Base-by-base conservation (phyloP, 2,888 invertebrate species). In the Portevinia maculata region DNA sequence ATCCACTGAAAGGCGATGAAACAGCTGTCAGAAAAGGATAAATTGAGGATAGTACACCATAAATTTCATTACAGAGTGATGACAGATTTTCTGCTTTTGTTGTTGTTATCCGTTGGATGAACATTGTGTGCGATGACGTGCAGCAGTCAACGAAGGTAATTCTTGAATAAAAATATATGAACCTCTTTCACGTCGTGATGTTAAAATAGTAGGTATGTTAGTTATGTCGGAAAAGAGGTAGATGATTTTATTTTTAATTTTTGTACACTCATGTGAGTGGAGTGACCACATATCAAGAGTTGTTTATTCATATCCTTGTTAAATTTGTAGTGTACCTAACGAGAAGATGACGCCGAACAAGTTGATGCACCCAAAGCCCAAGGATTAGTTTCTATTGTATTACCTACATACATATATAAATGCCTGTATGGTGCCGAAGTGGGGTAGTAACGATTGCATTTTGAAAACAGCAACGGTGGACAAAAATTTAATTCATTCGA, bases 11-110 rank as follows among this genome's bases (percentile, higher is more conserved):
- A 13, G 32, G 32, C 6, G 46, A 28, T 44, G 28, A 50, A 30
- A 50, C 48, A 53, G 15, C 39, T 32, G 41, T 11, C 9, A 50
- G 48, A 50, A 44, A 46, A 32, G 53, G 11, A 69, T 70, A 70
- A 65, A 76, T 76, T 70, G 46, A 53, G 70, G 52, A 65, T 76
- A 53, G 81, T 76, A 65, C 34, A 32, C 65, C 65, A 81, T 81
- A 71, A 81, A 81, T 81, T 81, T 76, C 70, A 70, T 76, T 76
- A 60, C 75, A 71, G 76, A 76, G 76, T 70, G 76, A 76, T 46
- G 76, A 81, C 81, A 81, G 76, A 81, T 76, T 76, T 70, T 65
- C 76, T 81, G 64, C 76, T 70, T 65, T 39, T 48, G 50, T 65
- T 73, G 64, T 8, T 65, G 55, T 32, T 34, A 59, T 59, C 44